Evolutionary conservation across 1,140 invertebrate genomes (phyloP).

Genomic region (Dryas iulia): DNA sequence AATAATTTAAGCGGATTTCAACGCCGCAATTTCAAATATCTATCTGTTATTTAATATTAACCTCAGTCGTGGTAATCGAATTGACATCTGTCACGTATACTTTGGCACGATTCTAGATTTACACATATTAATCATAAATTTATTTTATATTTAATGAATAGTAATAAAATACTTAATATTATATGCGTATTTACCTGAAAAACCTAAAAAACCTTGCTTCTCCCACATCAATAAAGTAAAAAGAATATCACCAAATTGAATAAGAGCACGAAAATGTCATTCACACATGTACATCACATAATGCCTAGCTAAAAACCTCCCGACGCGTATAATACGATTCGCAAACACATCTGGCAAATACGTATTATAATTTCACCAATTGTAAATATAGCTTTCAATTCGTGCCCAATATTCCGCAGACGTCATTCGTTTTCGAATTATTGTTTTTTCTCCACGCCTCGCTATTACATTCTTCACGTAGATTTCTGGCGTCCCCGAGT

Average conservation of each 20-base stretch:
- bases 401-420: constrained; percentile 11
- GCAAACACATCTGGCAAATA: constrained; percentile 7
- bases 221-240: background rate
- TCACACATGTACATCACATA: background rate
- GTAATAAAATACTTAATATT: too few relatives aligned
- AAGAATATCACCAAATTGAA: background rate
- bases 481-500: constrained; percentile 45
- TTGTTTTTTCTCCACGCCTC: constrained; percentile 38
- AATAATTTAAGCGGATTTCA: too few relatives aligned
- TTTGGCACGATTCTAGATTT: too few relatives aligned
- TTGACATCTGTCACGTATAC: too few relatives aligned
- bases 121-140: too few relatives aligned
- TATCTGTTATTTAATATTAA: too few relatives aligned
- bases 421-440: constrained; percentile 39
- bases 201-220: background rate
- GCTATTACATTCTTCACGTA: constrained; percentile 49
- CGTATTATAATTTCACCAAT: constrained; percentile 8
- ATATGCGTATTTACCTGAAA: background rate
- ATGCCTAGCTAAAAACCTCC: background rate
- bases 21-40: too few relatives aligned
- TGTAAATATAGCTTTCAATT: constrained; percentile 9
- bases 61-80: too few relatives aligned
- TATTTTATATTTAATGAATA: too few relatives aligned
- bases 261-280: background rate
- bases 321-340: constrained; percentile 1